Conservation (phyloP, 2,888 invertebrate species). For the Hirtodrosophila histrioides region DNA sequence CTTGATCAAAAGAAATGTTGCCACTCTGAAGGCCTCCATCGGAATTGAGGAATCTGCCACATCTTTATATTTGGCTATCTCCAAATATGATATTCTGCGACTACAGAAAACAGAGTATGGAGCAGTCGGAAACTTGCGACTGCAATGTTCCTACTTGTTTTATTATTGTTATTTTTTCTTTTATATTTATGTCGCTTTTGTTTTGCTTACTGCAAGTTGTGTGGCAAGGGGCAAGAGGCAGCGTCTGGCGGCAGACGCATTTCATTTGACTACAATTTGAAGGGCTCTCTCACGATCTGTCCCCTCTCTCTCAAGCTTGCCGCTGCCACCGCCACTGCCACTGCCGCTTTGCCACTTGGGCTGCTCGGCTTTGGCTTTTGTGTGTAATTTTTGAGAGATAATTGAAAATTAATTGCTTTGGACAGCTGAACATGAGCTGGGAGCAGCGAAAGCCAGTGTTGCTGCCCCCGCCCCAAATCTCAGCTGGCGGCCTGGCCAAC, state of each 20-base stretch:
- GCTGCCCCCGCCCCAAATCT: conserved; percentile 1
- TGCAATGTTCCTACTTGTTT: too few species aligned
- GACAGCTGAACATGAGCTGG: conserved; percentile 67
- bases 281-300: conserved; percentile 15
- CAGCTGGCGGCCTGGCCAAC: conserved; percentile 9
- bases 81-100: too few species aligned
- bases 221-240: too few species aligned
- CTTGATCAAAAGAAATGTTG: too few species aligned
- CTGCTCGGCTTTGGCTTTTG: conserved; percentile 24
- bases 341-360: conserved; percentile 13
- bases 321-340: not conserved
- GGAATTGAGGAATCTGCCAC: too few species aligned
- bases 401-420: conserved; percentile 78
- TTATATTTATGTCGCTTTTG: conserved; percentile 4
- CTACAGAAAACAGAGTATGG: too few species aligned
- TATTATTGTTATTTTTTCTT: not conserved
- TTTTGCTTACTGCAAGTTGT: conserved; percentile 53
- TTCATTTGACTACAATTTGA: conserved; percentile 52
- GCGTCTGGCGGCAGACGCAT: conserved; percentile 30
- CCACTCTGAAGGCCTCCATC: too few species aligned
- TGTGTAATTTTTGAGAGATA: conserved; percentile 60
- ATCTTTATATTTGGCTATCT: too few species aligned
- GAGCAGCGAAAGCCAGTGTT: conserved; percentile 14
- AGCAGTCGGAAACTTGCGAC: too few species aligned
- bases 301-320: not conserved